A percentile compares a stretch with the other conserved stretches of the same genome.
Conservation (phyloP, 37 sponge, comb jelly and placozoan genomes). For the Beroe forskalii region DNA sequence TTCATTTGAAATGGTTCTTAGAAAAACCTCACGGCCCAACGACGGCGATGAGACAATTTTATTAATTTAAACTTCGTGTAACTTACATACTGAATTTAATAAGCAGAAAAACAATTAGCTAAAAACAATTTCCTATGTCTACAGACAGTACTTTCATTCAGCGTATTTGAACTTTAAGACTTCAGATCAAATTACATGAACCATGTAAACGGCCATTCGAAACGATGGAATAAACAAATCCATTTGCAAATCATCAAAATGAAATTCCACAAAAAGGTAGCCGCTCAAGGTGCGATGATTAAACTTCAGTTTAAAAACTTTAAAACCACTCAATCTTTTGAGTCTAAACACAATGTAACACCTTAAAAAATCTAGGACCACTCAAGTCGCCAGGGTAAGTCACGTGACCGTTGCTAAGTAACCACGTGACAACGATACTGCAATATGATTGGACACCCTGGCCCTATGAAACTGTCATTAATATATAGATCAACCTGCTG, state of each 20-base stretch:
- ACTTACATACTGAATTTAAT: no score
- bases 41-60: no score
- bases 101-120: no score
- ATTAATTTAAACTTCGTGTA: no score
- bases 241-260: not conserved
- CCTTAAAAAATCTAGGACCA: conserved; percentile 38
- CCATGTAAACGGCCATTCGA: not conserved
- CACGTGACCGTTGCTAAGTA: conserved; percentile 28
- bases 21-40: no score
- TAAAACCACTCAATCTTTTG: not conserved
- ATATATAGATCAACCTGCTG: no score
- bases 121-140: not conserved
- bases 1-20: not conserved
- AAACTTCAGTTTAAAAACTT: not conserved
- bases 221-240: not conserved
- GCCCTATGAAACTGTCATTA: no score
- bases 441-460: no score
- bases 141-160: no score
- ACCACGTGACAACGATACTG: not conserved
- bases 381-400: not conserved
- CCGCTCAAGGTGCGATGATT: not conserved
- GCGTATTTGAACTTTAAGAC: no score
- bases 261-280: not conserved
- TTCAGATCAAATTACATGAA: not conserved
- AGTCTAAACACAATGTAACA: conserved; percentile 38